Percentiles rank a stretch among this genome's conserved stretches.
These are phyloP conservation scores for Gavialis gangeticus DNA, from an alignment of 2,113 vertebrate genomes.

Conservation along the genomic window DNA sequence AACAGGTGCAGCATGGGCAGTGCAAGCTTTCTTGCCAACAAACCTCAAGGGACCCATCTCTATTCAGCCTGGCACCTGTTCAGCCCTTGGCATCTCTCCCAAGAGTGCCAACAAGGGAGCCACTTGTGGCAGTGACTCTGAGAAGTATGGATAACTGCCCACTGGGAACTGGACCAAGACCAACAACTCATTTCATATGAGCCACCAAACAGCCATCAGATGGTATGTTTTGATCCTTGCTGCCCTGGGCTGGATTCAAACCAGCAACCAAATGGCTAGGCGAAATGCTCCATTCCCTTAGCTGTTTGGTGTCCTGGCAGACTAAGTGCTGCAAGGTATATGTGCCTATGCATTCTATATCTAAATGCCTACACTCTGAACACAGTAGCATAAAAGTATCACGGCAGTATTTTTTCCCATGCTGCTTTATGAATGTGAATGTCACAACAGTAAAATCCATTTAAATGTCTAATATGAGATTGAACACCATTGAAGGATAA, in stretches of 20 bases:
- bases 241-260: not conserved
- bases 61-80: not conserved
- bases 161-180: constrained; percentile 7
- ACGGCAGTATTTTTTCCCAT: not conserved
- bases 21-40: not conserved
- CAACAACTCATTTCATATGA: not conserved
- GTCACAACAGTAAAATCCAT: not conserved
- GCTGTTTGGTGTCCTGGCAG: not conserved
- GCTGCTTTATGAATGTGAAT: not conserved
- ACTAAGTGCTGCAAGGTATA: not conserved
- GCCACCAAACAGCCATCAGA: constrained; percentile 10
- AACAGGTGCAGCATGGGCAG: not conserved
- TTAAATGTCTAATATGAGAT: not conserved
- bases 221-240: not conserved
- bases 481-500: not conserved
- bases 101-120: not conserved
- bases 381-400: accelerated
- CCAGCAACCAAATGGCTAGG: constrained; percentile 1
- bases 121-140: not conserved
- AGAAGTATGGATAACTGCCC: not conserved
- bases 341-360: not conserved
- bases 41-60: constrained; percentile 28
- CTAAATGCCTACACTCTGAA: accelerated
- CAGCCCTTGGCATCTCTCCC: not conserved
- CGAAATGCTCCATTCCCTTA: not conserved